Conservation (phyloP, 2,888 invertebrate species). For the Hyalella azteca region DNA sequence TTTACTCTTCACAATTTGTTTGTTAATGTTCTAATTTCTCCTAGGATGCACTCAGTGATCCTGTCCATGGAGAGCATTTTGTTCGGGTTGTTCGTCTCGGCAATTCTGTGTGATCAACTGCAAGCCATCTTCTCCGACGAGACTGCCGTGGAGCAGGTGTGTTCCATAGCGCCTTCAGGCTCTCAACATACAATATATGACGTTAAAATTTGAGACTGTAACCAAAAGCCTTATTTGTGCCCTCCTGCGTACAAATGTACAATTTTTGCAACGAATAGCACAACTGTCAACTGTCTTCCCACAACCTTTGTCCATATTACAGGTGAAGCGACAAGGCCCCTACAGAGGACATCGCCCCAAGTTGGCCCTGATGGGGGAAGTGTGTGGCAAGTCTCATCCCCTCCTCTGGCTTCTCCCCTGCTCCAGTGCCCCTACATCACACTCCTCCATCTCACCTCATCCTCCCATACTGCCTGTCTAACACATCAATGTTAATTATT, state of each 20-base stretch:
- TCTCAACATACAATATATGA: not conserved
- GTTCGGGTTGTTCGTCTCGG: slow-evolving; percentile 86
- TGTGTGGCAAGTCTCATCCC: slow-evolving; percentile 78
- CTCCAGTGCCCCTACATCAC: slow-evolving; percentile 64
- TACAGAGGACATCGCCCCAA: slow-evolving; percentile 67
- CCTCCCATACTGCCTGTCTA: not conserved
- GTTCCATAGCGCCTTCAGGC: slow-evolving; percentile 65
- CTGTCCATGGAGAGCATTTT: slow-evolving; percentile 80
- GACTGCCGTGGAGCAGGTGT: slow-evolving; percentile 74
- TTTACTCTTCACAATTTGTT: too few species aligned
- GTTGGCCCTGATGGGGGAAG: slow-evolving; percentile 74
- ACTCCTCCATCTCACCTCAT: not conserved
- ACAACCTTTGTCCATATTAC: not conserved
- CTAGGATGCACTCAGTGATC: slow-evolving; percentile 81
- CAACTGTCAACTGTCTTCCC: not conserved
- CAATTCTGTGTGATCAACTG: slow-evolving; percentile 84
- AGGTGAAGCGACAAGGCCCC: slow-evolving; percentile 70
- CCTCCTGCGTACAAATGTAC: too few species aligned
- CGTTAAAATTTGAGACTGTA: too few species aligned
- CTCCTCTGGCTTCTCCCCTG: slow-evolving; percentile 77
- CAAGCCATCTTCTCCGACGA: slow-evolving; percentile 84
- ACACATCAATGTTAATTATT: too few species aligned
- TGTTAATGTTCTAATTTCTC: not conserved
- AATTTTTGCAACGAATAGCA: too few species aligned
- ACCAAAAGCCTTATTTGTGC: too few species aligned